Percentiles rank a stretch among this genome's conserved stretches.
phyloP scores from a whole-genome alignment of 1,140 invertebrate genomes.

The Drosophila lini region DNA sequence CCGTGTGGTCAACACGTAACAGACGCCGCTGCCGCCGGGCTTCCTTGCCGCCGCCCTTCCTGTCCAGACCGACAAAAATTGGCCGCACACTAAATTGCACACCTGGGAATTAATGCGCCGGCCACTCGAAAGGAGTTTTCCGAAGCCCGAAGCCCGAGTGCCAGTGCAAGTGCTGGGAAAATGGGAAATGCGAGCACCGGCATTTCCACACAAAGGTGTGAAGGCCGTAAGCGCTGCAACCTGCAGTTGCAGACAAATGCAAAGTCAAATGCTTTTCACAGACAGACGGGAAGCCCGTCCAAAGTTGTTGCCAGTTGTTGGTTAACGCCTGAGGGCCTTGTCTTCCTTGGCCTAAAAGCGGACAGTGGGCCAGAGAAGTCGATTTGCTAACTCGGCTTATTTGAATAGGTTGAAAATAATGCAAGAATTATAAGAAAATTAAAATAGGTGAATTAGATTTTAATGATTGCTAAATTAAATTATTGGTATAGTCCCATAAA shows the following conservation, averaged over 20 bases:
- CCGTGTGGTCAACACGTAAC: conserved; percentile 70
- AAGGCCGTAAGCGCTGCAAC: conserved; percentile 48
- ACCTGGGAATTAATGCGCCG: conserved; percentile 75
- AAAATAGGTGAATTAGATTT: too few relatives aligned
- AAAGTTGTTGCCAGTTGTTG: conserved; percentile 49
- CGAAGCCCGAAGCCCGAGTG: conserved; percentile 14
- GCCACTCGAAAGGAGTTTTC: conserved; percentile 72
- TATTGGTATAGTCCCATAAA: too few relatives aligned
- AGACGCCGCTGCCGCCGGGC: conserved; percentile 35
- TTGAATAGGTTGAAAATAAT: background rate
- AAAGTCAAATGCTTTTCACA: conserved; percentile 67
- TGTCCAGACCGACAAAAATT: conserved; percentile 71
- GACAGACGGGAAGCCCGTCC: conserved; percentile 28
- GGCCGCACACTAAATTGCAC: conserved; percentile 82
- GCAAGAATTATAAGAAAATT: background rate
- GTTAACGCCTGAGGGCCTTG: conserved; percentile 36
- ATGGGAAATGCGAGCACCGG: conserved; percentile 16
- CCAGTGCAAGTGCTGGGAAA: conserved; percentile 2
- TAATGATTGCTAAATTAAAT: too few relatives aligned
- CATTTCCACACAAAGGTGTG: conserved; percentile 48
- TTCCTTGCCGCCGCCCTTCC: conserved; percentile 13
- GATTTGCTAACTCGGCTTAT: background rate
- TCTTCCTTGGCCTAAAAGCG: conserved; percentile 19
- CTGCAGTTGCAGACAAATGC: conserved; percentile 49
- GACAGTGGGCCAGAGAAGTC: conserved; percentile 36